Evolutionary conservation across 2,888 invertebrate species (phyloP).

Genomic region (Drosophila kanekoi): DNA sequence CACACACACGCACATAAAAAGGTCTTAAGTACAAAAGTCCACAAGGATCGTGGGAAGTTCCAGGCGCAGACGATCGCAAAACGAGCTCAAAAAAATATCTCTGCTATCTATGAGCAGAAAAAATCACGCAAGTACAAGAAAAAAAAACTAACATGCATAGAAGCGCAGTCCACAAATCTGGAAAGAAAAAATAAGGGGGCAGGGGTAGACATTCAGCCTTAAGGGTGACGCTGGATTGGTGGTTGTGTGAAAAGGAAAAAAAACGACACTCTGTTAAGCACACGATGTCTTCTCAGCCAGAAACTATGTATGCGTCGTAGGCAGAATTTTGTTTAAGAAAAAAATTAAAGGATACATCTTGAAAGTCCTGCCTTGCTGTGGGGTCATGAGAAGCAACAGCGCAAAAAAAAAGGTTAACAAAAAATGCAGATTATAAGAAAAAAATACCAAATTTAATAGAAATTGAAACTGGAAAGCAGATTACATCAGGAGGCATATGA

Average conservation of each 20-base stretch:
- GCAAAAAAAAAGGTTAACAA: conserved; percentile 21
- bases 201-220: conserved; percentile 20
- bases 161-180: conserved; percentile 36
- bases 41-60: conserved; percentile 83
- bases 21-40: conserved; percentile 73
- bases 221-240: conserved; percentile 42
- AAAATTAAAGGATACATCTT: conserved; percentile 34
- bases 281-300: conserved; percentile 47
- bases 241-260: conserved; percentile 42
- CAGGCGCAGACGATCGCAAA: conserved; percentile 62
- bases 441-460: conserved; percentile 32
- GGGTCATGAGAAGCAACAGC: conserved; percentile 51
- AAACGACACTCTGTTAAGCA: conserved; percentile 20
- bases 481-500: conserved; percentile 10
- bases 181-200: conserved; percentile 17
- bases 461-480: conserved; percentile 46
- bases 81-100: conserved; percentile 44
- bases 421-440: conserved; percentile 23
- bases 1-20: conserved; percentile 38
- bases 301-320: conserved; percentile 3
- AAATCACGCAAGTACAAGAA: conserved; percentile 25
- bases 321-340: conserved; percentile 5
- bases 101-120: conserved; percentile 51
- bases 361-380: conserved; percentile 21
- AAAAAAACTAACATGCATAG: conserved; percentile 36